Evolutionary conservation across 1,140 invertebrate species (phyloP), one percentile per base, ranked within the genome.

Genomic region (Ridgeia piscesae): DNA sequence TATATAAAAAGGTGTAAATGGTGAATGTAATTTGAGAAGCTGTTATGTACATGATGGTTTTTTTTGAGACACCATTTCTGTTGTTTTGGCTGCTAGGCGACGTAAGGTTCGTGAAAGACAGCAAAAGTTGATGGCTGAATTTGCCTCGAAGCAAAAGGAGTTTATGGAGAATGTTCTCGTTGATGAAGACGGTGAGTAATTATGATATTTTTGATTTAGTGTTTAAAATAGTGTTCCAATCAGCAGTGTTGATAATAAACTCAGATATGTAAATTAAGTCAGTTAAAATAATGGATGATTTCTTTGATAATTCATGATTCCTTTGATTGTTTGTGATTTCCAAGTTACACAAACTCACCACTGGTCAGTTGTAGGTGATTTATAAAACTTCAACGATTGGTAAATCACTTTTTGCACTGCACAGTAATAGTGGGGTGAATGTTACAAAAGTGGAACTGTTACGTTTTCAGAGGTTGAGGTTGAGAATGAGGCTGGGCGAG

Each of bases 71-170:
- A 34, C 4, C 14, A 14, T 90, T 17, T 34, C 48, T 21, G 91
- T 27, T 33, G 33, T 92, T 9, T 33, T 33, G n/a, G n/a, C n/a
- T 58, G 98, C 98, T 94, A 97, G 98, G 91, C 97, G 98, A 88
- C 97, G 97, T 92, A 97, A 97, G 93, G 98, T 98, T 0, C 97
- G 97, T 93, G 98, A 99, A 94, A 97, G 98, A 31, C 98, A 99
- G 95, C 97, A 98, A 94, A 98, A 98, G 95, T 95, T 99, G 91
- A 99, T 99, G 98, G 97, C 97, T 58, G 98, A 99, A 94, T 99
- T 99, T 97, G 98, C 98, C 0, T 97, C 97, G 33, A 97, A 98
- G 93, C 98, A 99, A 96, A 98, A 98, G 94, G 97, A 98, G 94
- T 99, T 99, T 95, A 98, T 99, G 97, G 97, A 98, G 94, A 97